These are phyloP conservation scores for Malaclemys terrapin DNA, from an alignment of 2,113 vertebrate species.

Conservation along the genomic window DNA sequence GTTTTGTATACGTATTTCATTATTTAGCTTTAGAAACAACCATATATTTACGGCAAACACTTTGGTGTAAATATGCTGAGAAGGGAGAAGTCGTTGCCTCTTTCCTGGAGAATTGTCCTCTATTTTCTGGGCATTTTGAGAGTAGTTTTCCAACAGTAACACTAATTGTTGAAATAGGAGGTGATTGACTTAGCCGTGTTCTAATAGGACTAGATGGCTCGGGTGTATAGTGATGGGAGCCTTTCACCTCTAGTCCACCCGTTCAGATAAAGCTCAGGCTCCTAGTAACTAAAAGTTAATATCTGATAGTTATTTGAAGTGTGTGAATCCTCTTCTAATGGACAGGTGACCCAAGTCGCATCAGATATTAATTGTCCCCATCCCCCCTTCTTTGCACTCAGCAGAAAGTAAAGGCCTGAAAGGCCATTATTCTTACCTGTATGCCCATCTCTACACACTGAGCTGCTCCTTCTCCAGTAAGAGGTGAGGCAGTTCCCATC, in stretches of 20 bases:
- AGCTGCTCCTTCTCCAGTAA: neutral
- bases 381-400: no score
- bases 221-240: neutral
- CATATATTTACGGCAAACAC: neutral
- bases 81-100: neutral
- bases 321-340: no score
- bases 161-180: accelerated
- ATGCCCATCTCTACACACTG: neutral
- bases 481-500: neutral
- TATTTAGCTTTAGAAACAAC: neutral
- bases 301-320: no score
- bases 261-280: no score
- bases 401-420: no score
- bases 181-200: neutral
- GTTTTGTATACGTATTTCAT: neutral
- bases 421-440: neutral
- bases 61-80: neutral
- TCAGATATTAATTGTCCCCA: no score
- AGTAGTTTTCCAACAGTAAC: accelerated
- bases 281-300: no score
- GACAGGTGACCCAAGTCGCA: no score
- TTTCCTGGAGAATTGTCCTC: neutral
- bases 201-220: neutral
- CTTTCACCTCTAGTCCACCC: no score
- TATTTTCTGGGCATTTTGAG: accelerated